Base-by-base conservation (phyloP, 2,113 vertebrate genomes). In the Chlamydotis undulata region DNA sequence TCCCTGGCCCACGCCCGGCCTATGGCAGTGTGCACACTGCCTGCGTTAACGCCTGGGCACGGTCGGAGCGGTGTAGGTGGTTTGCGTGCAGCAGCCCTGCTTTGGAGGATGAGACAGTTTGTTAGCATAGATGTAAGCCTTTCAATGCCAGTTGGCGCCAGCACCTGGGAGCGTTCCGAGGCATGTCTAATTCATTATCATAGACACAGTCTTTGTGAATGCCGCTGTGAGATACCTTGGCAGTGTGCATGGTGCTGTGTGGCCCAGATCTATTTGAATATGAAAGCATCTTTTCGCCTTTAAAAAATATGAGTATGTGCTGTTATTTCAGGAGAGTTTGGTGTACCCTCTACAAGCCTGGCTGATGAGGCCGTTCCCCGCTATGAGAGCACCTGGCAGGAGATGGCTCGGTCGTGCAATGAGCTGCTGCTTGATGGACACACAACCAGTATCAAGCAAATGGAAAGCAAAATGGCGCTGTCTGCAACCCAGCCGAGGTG, bases 381-480 rank as follows among this genome's bases (percentile, higher is more conserved):
- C 87, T 85, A 87, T 16, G 91, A 93, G 31, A 89, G 61, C 89
- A 95, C 87, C 78, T 96, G 91, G 81, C 89, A 94, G 69, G 73
- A 87, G 73, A n/a, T 75, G 69, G 64, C 69, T 95, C 73, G 29
- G 39, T 68, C 49, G 43, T 75, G 64, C 39, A n/a, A 57, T 41
- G 61, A 87, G 33, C 67, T 87, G n/a, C 77, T 85, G 65, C 49
- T 37, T 75, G 45, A 52, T 29, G 61, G 73, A 64, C 3, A 2
- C 33, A 73, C 33, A 91, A 91, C 65, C 61, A 26, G 45, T 43
- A 68, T 50, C 5, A 79, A 50, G 45, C 28, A 69, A 96, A 79
- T 24, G 49, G 91, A 79, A 69, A 82, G 61, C 33, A 76, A 93
- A 91, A 65, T 33, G 70, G 65, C 57, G 23, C 73, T 55, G 68